Percentiles rank a stretch among this genome's conserved stretches.
Conservation (phyloP, 2,113 vertebrate species). For the Salvelinus namaycush region DNA sequence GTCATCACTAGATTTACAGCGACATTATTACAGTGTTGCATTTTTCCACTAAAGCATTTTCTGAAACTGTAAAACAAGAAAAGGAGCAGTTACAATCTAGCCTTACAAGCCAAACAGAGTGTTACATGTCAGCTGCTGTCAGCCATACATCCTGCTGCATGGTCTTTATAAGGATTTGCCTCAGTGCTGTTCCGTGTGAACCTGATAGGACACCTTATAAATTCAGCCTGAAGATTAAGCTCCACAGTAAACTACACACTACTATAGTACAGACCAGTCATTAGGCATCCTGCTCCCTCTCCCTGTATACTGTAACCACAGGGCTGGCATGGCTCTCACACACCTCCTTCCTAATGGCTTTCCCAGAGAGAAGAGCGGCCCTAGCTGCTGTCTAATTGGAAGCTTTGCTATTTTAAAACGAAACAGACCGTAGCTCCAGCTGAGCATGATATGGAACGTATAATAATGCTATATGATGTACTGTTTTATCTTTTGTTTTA, state of each 20-base stretch:
- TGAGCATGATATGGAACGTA: conserved; percentile 23
- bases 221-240: conserved; percentile 51
- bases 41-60: conserved; percentile 20
- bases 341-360: conserved; percentile 68
- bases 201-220: conserved; percentile 63
- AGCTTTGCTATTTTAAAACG: conserved; percentile 43
- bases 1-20: conserved; percentile 50
- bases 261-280: conserved; percentile 43
- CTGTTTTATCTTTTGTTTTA: too few species aligned
- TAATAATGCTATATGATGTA: too few species aligned
- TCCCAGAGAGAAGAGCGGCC: conserved; percentile 46
- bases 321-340: conserved; percentile 64
- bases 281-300: conserved; percentile 41
- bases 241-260: conserved; percentile 10
- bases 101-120: conserved; percentile 31
- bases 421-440: conserved; percentile 50
- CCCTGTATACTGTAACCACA: conserved; percentile 50
- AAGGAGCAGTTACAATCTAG: conserved; percentile 25
- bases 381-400: conserved; percentile 37
- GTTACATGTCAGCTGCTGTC: conserved; percentile 34
- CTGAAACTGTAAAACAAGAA: conserved; percentile 51
- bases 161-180: conserved; percentile 50
- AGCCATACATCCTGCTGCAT: conserved; percentile 14
- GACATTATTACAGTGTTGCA: conserved; percentile 40
- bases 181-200: conserved; percentile 1